These are phyloP conservation scores for Bostrychus sinensis DNA, from an alignment of 2,113 vertebrate genomes.

Conservation along the genomic window DNA sequence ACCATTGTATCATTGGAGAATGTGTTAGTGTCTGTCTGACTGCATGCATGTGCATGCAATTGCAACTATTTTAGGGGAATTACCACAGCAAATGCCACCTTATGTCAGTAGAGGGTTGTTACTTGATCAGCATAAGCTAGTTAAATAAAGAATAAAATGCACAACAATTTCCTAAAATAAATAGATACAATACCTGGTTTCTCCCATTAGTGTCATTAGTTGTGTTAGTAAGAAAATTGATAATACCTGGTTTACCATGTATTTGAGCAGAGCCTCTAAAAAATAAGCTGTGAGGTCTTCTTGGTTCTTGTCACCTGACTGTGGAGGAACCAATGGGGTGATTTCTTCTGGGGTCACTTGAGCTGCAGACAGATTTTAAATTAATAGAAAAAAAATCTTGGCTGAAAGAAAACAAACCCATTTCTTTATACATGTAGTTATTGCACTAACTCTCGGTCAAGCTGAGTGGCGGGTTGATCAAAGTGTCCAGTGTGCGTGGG, in stretches of 20 bases:
- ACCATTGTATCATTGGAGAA: slow-evolving; percentile 59
- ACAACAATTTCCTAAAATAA: background rate
- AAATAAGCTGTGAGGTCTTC: slow-evolving; percentile 98
- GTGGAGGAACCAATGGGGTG: slow-evolving; percentile 94
- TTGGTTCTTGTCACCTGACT: slow-evolving; percentile 98
- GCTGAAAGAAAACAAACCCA: background rate
- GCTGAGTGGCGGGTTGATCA: slow-evolving; percentile 92
- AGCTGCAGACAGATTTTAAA: slow-evolving; percentile 70
- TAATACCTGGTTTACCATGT: slow-evolving; percentile 99
- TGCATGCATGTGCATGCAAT: slow-evolving; percentile 20
- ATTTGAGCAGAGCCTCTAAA: slow-evolving; percentile 97
- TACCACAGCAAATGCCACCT: slow-evolving; percentile 10
- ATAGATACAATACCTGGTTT: slow-evolving; percentile 3
- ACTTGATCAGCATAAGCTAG: slow-evolving; percentile 11
- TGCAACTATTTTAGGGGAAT: slow-evolving; percentile 28
- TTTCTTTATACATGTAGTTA: slow-evolving; percentile 12
- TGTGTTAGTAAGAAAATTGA: slow-evolving; percentile 72
- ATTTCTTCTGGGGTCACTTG: slow-evolving; percentile 98
- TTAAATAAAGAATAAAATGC: background rate
- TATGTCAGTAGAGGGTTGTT: slow-evolving; percentile 23
- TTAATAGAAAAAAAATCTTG: background rate
- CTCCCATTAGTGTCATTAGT: slow-evolving; percentile 37
- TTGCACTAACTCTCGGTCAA: slow-evolving; percentile 92
- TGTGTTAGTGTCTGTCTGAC: slow-evolving; percentile 42
- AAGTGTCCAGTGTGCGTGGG: slow-evolving; percentile 92